Conservation (phyloP, 2,888 invertebrate species). For the Allygus modestus region DNA sequence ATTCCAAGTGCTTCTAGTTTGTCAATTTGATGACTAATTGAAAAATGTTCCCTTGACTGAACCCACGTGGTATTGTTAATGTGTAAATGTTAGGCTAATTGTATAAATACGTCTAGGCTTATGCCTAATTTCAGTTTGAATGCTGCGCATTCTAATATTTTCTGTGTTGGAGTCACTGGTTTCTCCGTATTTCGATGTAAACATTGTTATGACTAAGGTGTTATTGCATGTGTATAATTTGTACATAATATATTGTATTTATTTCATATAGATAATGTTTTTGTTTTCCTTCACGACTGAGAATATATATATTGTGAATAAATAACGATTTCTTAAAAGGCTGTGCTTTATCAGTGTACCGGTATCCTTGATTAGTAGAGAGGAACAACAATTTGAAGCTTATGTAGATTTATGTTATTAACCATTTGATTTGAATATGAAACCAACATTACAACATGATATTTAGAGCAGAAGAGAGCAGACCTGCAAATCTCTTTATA, state of each 20-base stretch:
- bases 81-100: constrained; percentile 33
- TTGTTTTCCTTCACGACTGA: constrained; percentile 56
- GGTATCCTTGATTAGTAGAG: too few species aligned
- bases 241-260: constrained; percentile 55
- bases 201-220: constrained; percentile 45
- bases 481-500: too few species aligned
- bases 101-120: constrained; percentile 49
- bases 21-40: background rate
- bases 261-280: constrained; percentile 45
- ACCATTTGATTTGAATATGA: too few species aligned
- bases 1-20: constrained; percentile 18
- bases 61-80: constrained; percentile 51
- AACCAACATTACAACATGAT: too few species aligned
- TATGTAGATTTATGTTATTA: too few species aligned
- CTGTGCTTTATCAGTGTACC: constrained; percentile 4
- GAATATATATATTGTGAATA: constrained; percentile 58
- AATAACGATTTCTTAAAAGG: constrained; percentile 51
- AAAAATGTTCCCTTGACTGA: constrained; percentile 44
- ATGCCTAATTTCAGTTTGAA: constrained; percentile 55
- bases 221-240: constrained; percentile 48
- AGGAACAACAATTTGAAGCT: too few species aligned
- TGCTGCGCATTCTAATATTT: constrained; percentile 47
- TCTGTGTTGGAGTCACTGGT: background rate
- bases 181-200: constrained; percentile 42
- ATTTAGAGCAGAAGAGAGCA: too few species aligned